A percentile compares a stretch with the other conserved stretches of the same genome.
Evolutionary conservation across 2,113 vertebrate genomes (phyloP).

Genomic region (Upupa epops): DNA sequence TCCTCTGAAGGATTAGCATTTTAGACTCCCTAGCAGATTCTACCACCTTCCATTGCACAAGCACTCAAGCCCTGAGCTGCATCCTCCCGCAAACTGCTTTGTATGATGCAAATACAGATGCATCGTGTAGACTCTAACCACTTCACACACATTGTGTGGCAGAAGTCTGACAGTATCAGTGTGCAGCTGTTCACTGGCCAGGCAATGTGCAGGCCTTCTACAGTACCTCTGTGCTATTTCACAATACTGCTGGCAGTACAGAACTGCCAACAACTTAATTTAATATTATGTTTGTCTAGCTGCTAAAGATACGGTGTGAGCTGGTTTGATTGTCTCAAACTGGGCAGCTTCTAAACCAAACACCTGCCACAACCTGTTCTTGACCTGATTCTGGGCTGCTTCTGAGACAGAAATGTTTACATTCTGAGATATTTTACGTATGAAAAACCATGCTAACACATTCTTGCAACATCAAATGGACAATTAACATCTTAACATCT

Average conservation of each 20-base stretch:
- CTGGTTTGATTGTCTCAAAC: background rate
- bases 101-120: background rate
- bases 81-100: background rate
- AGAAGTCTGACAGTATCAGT: background rate
- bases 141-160: background rate
- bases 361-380: background rate
- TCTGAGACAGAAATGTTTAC: background rate
- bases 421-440: background rate
- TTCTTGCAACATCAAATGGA: background rate
- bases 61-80: background rate
- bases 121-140: accelerated
- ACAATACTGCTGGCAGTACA: background rate
- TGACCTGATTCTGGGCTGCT: background rate
- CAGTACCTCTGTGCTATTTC: background rate
- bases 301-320: background rate
- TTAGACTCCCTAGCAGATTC: background rate
- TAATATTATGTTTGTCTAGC: background rate
- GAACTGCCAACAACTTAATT: background rate
- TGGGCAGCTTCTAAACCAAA: background rate
- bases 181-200: accelerated
- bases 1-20: background rate
- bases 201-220: background rate
- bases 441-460: background rate
- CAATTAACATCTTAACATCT: no score
- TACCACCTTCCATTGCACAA: background rate